These are phyloP conservation scores for Priocnemis perturbator DNA, from an alignment of 2,888 invertebrate genomes.

Conservation along the genomic window DNA sequence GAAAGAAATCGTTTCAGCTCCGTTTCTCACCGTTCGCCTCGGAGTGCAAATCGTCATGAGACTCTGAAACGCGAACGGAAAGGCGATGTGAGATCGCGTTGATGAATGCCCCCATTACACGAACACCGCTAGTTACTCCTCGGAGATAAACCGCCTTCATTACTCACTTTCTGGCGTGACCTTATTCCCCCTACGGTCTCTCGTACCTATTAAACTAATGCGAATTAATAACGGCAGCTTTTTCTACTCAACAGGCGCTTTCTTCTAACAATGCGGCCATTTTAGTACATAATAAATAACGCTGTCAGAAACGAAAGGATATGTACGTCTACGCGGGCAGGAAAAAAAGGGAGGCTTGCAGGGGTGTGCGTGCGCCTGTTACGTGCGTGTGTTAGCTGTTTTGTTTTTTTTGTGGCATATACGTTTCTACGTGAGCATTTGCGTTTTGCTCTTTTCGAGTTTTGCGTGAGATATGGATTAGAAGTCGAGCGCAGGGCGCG, in stretches of 20 bases:
- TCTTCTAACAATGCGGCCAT: conserved; percentile 53
- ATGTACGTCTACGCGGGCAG: conserved; percentile 34
- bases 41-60: conserved; percentile 66
- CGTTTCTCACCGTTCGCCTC: conserved; percentile 57
- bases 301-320: conserved; percentile 37
- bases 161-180: conserved; percentile 73
- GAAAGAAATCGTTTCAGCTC: conserved; percentile 59
- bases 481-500: conserved; percentile 11
- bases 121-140: conserved; percentile 74
- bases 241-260: conserved; percentile 58
- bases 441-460: background rate
- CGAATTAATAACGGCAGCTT: conserved; percentile 68
- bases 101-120: conserved; percentile 74
- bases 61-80: conserved; percentile 69
- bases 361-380: too few species aligned
- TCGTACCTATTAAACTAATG: conserved; percentile 67
- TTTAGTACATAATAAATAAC: conserved; percentile 56
- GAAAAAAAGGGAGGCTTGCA: too few species aligned
- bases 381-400: too few species aligned
- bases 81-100: conserved; percentile 71
- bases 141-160: conserved; percentile 73
- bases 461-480: conserved; percentile 8
- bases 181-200: conserved; percentile 66
- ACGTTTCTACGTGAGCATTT: background rate
- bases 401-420: too few species aligned